These are phyloP conservation scores for Villa cingulata DNA, from an alignment of 2,888 invertebrate genomes.

Conservation along the genomic window DNA sequence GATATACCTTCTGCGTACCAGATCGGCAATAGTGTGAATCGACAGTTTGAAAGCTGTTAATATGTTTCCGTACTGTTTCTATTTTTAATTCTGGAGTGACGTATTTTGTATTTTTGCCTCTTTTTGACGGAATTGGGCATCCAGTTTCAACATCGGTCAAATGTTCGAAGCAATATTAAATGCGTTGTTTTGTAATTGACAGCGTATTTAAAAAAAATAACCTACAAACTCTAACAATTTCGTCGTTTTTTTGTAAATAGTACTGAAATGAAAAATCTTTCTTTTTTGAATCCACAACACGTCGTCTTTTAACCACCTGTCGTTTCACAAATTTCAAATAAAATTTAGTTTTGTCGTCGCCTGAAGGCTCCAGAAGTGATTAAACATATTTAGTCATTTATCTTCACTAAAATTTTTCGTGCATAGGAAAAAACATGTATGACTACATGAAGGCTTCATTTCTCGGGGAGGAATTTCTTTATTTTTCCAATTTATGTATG, in stretches of 20 bases:
- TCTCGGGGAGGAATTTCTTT: not conserved
- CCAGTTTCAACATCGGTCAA: not conserved
- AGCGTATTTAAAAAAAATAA: not conserved
- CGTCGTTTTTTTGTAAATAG: not conserved
- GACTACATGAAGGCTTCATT: not conserved
- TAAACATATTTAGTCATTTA: not conserved
- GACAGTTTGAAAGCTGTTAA: not conserved
- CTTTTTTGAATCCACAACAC: not conserved
- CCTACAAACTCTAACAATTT: not conserved
- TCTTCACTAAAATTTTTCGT: not conserved
- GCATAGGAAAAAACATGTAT: not conserved
- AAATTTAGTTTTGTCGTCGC: not conserved
- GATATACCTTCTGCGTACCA: not conserved
- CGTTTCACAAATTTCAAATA: not conserved
- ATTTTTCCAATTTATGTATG: not conserved
- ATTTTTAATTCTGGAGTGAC: not conserved
- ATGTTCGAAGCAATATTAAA: not conserved
- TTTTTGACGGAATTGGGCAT: not conserved
- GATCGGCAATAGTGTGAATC: not conserved
- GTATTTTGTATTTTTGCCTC: not conserved
- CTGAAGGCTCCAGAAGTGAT: not conserved
- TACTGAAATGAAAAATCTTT: not conserved
- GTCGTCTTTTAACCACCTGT: not conserved
- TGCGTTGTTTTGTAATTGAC: not conserved
- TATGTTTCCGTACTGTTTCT: not conserved